phyloP scores from a whole-genome alignment of 2,888 invertebrate species.

The Xanthia togata region DNA sequence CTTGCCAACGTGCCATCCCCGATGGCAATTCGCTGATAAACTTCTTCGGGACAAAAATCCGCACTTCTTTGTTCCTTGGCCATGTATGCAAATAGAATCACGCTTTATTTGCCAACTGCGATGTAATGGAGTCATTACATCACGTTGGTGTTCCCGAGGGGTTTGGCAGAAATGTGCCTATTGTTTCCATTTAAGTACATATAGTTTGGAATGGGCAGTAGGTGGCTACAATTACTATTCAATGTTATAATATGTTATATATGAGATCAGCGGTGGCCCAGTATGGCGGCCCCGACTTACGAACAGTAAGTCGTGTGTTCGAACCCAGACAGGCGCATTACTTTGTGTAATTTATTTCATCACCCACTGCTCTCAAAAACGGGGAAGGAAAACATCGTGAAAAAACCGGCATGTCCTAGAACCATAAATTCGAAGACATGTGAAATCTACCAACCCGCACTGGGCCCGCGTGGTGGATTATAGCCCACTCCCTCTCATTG shows the following conservation, averaged over 20 bases:
- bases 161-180: slow-evolving; percentile 1
- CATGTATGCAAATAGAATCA: slow-evolving; percentile 51
- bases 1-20: slow-evolving; percentile 74
- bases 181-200: not conserved
- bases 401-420: too few relatives aligned
- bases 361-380: too few relatives aligned
- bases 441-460: too few relatives aligned
- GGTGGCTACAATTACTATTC: not conserved
- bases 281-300: too few relatives aligned
- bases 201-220: not conserved
- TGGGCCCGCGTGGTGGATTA: too few relatives aligned
- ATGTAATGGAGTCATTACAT: slow-evolving; percentile 19
- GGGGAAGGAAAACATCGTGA: too few relatives aligned
- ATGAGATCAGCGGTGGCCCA: too few relatives aligned
- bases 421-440: too few relatives aligned
- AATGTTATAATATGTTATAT: not conserved
- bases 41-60: slow-evolving; percentile 65
- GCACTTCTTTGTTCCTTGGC: slow-evolving; percentile 41
- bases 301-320: too few relatives aligned
- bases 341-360: too few relatives aligned
- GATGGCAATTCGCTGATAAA: slow-evolving; percentile 78
- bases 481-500: too few relatives aligned
- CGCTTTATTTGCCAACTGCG: slow-evolving; percentile 52
- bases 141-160: not conserved
- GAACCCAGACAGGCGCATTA: too few relatives aligned